Evolutionary conservation across 2,797 vertebrate species (phyloP), one percentile per base, ranked within the genome.

Genomic region (Botia kubotai): DNA sequence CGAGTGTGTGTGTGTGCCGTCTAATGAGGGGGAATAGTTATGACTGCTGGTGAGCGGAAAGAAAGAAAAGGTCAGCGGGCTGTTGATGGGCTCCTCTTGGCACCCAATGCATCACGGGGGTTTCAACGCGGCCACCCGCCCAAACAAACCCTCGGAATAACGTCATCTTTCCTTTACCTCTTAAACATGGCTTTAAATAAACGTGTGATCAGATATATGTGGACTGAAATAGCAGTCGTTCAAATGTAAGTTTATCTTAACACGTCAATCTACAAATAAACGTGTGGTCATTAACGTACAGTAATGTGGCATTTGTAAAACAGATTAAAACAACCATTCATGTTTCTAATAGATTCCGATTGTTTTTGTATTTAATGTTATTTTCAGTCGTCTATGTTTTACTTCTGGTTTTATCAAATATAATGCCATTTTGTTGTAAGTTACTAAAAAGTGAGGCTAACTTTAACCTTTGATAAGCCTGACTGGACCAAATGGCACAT

Each of bases 11-110:
- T 6, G 39, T 43, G 39, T 33, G 86, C 81, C 19, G 82, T 80
- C 88, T 93, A 93, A 94, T 93, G 91, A 93, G 93, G 87, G 90
- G 72, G 90, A 91, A 94, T 92, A 90, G 90, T 91, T 93, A 87
- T 87, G 88, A 87, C 89, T 90, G 89, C 88, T 88, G 88, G 89
- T 90, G 88, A 90, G 60, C 21, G 79, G 83, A 78, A 75, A 92
- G 89, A 85, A 87, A 85, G 90, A 87, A 92, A 95, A 95, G 93
- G 93, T 94, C 93, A 94, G 86, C 69, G 89, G 90, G 91, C 86
- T 83, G 85, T 90, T 85, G 86, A 85, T 71, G 81, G 69, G 79
- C 79, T 85, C 52, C 29, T 79, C 83, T 78, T 29, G 76, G 63
- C 73, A 82, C 79, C 82, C 80, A 81, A 74, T 81, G 82, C 74